phyloP scores from a whole-genome alignment of 2,113 vertebrate genomes.

The Illadopsis cleaveri region DNA sequence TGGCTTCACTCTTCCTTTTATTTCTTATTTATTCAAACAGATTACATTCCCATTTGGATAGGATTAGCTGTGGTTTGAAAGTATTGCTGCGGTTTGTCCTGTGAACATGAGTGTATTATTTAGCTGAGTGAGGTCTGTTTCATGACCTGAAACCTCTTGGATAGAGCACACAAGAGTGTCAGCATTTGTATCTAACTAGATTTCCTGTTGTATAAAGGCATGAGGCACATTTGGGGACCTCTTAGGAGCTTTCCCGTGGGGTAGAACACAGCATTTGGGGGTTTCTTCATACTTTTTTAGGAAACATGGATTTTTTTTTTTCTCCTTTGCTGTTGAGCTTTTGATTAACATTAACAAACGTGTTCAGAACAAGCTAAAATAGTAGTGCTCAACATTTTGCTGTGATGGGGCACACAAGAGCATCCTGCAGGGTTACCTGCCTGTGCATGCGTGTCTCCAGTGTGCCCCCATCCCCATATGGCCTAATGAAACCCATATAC shows the following conservation, averaged over 20 bases:
- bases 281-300: not conserved
- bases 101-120: slow-evolving; percentile 50
- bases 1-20: slow-evolving; percentile 34
- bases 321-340: not conserved
- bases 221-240: slow-evolving; percentile 14
- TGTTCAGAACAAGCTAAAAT: not conserved
- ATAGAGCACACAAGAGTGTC: slow-evolving; percentile 2
- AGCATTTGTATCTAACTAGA: slow-evolving; percentile 39
- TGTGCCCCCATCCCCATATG: not conserved
- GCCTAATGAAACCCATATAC: not conserved
- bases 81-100: slow-evolving; percentile 51
- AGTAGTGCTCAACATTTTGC: not conserved
- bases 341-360: not conserved
- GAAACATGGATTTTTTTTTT: not conserved
- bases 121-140: slow-evolving; percentile 29
- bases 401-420: not conserved
- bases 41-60: slow-evolving; percentile 65
- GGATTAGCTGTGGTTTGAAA: slow-evolving; percentile 57
- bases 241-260: not conserved
- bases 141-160: slow-evolving; percentile 57
- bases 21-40: slow-evolving; percentile 61
- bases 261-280: not conserved
- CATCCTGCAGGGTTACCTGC: not conserved
- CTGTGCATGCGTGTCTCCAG: accelerated
- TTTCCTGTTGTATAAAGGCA: slow-evolving; percentile 18